Percentiles rank a stretch among this genome's conserved stretches.
These are phyloP conservation scores for Hemiprocne comata DNA, from an alignment of 2,113 vertebrate genomes.

Conservation along the genomic window DNA sequence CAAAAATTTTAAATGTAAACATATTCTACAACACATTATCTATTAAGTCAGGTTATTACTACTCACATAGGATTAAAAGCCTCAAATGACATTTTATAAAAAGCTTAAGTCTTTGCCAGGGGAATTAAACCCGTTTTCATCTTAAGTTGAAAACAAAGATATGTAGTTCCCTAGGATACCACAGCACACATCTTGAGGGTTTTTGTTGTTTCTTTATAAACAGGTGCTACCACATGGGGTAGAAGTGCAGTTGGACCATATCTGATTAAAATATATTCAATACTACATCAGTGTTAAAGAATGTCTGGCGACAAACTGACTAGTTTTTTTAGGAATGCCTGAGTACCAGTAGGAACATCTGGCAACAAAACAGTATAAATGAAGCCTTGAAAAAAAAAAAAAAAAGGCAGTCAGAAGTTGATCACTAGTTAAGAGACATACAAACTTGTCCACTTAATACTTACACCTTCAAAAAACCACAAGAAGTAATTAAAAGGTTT, in stretches of 20 bases:
- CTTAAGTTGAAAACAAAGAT: background rate
- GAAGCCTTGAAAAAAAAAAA: background rate
- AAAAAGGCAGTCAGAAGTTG: background rate
- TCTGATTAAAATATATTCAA: background rate
- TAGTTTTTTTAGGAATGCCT: background rate
- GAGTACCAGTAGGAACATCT: background rate
- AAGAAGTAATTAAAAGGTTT: background rate
- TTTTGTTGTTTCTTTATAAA: background rate
- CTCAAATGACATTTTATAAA: background rate
- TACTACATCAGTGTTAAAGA: background rate
- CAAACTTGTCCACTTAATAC: background rate
- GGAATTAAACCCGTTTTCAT: background rate
- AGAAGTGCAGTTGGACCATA: background rate
- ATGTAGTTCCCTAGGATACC: background rate
- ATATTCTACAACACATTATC: background rate
- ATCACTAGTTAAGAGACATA: background rate
- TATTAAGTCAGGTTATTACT: background rate
- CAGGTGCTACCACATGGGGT: background rate
- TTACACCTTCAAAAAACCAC: background rate
- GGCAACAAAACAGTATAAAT: background rate
- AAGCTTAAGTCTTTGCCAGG: background rate
- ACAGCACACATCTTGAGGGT: background rate
- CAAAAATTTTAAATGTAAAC: background rate
- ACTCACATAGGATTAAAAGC: background rate
- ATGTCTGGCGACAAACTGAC: background rate